Evolutionary conservation across 1,140 invertebrate genomes (phyloP).

Genomic region (Hycleus cichorii): DNA sequence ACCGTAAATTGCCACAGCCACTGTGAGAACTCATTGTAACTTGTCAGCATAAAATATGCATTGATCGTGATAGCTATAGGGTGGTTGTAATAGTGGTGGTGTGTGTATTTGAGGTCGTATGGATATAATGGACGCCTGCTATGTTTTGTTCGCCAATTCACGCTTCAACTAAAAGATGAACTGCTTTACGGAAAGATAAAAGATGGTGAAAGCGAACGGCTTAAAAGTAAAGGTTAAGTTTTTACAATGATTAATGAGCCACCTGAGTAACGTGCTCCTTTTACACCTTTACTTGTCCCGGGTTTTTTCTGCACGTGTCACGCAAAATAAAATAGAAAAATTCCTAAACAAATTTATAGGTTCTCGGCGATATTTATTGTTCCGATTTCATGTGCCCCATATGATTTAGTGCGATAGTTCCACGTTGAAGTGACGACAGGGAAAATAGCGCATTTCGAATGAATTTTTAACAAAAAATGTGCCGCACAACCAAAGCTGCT

Average conservation of each 20-base stretch:
- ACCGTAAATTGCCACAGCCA: conserved; percentile 5
- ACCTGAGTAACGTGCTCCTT: conserved; percentile 1
- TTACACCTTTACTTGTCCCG: too few species aligned
- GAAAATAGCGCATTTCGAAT: too few species aligned
- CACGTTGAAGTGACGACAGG: too few species aligned
- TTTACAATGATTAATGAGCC: conserved; percentile 15
- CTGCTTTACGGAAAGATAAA: conserved; percentile 15
- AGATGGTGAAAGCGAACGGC: conserved; percentile 13
- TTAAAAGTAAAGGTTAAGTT: conserved; percentile 16
- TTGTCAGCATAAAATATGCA: conserved; percentile 20
- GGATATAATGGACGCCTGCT: conserved; percentile 14
- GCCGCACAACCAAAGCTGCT: too few species aligned
- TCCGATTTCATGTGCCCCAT: too few species aligned
- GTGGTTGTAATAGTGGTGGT: neutral
- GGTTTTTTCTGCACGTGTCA: too few species aligned
- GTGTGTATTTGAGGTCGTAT: conserved; percentile 8
- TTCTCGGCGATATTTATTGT: too few species aligned
- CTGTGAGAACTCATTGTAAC: conserved; percentile 16
- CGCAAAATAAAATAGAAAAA: too few species aligned
- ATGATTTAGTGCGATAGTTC: too few species aligned
- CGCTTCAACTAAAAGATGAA: conserved; percentile 15
- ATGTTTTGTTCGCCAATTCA: conserved; percentile 18
- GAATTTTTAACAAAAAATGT: too few species aligned
- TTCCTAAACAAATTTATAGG: too few species aligned
- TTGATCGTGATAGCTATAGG: conserved; percentile 12